Base-by-base conservation (phyloP, 1,140 invertebrate species). In the Macrotrachela quadricornifera region DNA sequence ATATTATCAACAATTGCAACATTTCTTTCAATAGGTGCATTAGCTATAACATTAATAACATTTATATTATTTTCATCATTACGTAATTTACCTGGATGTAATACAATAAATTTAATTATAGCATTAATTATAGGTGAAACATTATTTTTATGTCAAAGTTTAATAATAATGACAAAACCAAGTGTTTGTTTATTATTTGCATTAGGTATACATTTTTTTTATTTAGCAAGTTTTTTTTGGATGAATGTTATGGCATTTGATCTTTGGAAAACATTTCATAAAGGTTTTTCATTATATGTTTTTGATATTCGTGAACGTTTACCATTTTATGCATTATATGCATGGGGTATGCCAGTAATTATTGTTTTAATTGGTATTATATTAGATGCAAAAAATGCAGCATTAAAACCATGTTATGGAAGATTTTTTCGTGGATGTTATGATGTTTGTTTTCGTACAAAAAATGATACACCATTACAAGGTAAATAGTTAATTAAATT, bases 261-360 rank as follows among this genome's bases (percentile, higher is more conserved):
- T 58, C 69, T 77, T 1, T 77, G 69, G 64, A 60, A 69, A 21
- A 88, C 85, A 13, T 74, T 75, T 62, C 76, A 10, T 59, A 64
- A 46, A 54, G 73, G 55, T 73, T 74, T 8, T 74, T 74, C 59
- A 6, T 57, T 58, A 1, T 45, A 56, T 21, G 43, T 62, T 9
- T 46, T 62, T 11, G 56, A 59, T 21, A 61, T 60, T 44, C 53
- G 60, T 43, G 67, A 61, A 36, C 59, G 66, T 41, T 73, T 77
- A 47, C 60, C 72, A 10, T 57, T 66, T 8, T 78, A 78, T 59
- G 71, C 71, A 0, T 49, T 73, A 0, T 76, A 74, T 57, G 71
- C 71, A 4, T 78, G 76, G 76, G 57, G 71, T 0, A 57, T 65
- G 9, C 75, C 77, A 1, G 66, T 66, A 0, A 50, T 75, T 1